Evolutionary conservation across 2,888 invertebrate species (phyloP), one percentile per base, ranked within the genome.

Genomic region (Cataglyphis albicans): DNA sequence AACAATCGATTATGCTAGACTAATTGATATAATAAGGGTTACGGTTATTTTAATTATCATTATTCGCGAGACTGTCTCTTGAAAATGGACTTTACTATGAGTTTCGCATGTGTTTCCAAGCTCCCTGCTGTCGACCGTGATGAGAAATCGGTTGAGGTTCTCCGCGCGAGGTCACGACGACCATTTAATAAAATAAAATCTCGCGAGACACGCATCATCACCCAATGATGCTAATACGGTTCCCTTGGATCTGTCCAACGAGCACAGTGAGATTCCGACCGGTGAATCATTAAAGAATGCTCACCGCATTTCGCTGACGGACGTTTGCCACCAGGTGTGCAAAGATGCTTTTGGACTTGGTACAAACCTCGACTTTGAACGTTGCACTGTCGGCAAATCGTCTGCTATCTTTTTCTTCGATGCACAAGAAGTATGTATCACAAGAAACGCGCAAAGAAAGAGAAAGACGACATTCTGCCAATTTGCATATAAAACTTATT

Each of bases 401-500:
- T 32, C 61, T 29, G 25, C 21, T 21, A 41, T 29, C 64, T 55
- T 41, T 15, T 5, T 32, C 59, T 48, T 63, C 64, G 21, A 59
- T 63, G 57, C 41, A n/a, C 2, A 32, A 57, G 44, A 67, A 48
- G 67, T 55, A 57, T 38, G 0, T 12, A 48, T 48, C 18, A n/a
- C n/a, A 52, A 7, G 2, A 7, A 52, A n/a, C 18, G 5, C 12
- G 18, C 41, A 44, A 4, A 44, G 48, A 7, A 0, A 52, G 52
- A 52, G 2, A 52, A 7, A 52, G 7, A 7, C n/a, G n/a, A 7
- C n/a, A 73, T 81, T 81, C 67, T 68, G 41, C 55, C 25, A 75
- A 88, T 89, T 89, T 89, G 87, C 89, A 88, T 88, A 88, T 85
- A 89, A 87, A 89, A 87, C 87, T 82, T 84, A 88, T 88, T 88